These are phyloP conservation scores for Cotesia chilonis DNA, from an alignment of 1,140 invertebrate genomes.

Conservation along the genomic window DNA sequence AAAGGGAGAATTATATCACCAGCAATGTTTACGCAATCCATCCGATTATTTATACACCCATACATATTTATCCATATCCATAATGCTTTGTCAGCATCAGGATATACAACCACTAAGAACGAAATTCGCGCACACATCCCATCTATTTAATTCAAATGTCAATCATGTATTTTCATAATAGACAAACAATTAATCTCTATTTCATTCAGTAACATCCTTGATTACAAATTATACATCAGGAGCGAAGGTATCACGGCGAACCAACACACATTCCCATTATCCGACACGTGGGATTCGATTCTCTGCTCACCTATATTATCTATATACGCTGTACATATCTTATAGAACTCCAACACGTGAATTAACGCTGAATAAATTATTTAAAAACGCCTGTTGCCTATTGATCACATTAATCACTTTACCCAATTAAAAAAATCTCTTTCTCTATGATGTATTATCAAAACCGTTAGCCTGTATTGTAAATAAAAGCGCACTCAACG, in stretches of 20 bases:
- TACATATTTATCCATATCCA: not conserved
- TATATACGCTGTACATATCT: too few relatives aligned
- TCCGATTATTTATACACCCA: not conserved
- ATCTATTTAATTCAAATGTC: not conserved
- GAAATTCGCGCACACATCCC: not conserved
- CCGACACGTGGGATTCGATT: not conserved
- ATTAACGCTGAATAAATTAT: slow-evolving; percentile 15
- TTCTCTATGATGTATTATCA: too few relatives aligned
- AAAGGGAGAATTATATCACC: not conserved
- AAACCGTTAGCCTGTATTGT: too few relatives aligned
- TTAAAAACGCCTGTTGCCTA: too few relatives aligned
- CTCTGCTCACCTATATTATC: too few relatives aligned
- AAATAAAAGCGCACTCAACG: too few relatives aligned
- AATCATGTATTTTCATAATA: slow-evolving; percentile 21
- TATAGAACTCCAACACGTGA: not conserved
- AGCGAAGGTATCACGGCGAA: too few relatives aligned
- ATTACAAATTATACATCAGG: too few relatives aligned
- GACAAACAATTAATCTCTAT: slow-evolving; percentile 8
- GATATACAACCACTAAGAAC: too few relatives aligned
- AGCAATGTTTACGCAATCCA: slow-evolving; percentile 5
- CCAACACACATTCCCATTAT: too few relatives aligned
- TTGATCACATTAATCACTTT: too few relatives aligned
- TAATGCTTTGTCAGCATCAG: slow-evolving; percentile 1
- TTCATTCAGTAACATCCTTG: not conserved
- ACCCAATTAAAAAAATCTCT: too few relatives aligned